Base-by-base conservation (phyloP, 1,140 invertebrate species). In the Ostrea denselamellosa region DNA sequence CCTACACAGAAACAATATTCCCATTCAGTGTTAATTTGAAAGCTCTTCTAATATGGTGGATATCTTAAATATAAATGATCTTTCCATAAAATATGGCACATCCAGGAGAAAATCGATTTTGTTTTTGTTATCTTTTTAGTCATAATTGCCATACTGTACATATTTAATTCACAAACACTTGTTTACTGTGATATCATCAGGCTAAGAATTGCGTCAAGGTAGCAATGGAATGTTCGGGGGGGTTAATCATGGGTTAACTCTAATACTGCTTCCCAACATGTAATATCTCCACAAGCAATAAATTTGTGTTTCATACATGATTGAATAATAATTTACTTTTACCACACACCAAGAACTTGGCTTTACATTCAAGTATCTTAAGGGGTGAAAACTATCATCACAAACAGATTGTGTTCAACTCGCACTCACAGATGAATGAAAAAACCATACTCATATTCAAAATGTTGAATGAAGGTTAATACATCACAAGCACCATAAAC, bases 401-500 rank as follows among this genome's bases (percentile, higher is more conserved):
- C 14, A 62, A 62, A 62, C 17, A 19, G 56, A 62, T 62, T 62
- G 56, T 62, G 56, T 62, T 62, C 56, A 62, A 19, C 56, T 62
- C n/a, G 56, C 56, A 62, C 56, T 77, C 25, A 77, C 22, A 28
- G 9, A 77, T 34, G 28, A 17, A 83, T 83, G 82, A 83, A 53
- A 22, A 7, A n/a, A n/a, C 51, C 17, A 83, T 83, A 83, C 82
- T 83, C 52, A 83, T 51, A 83, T 83, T 83, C 52, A 54, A 10
- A n/a, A 83, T 53, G 44, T 53, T 83, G 28, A 83, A 83, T 53
- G 52, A 53, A 65, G 34, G 62, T 85, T 34, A 58, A 44, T 65
- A 84, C 83, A 84, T 85, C 28, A 62, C 84, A 85, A 58, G 84
- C 54, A 58, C 58, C 84, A 85, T 52, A 53, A 83, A 83, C 82